Percentiles rank a stretch among this genome's conserved stretches.
These are phyloP conservation scores for Chymomyza procnemis DNA, from an alignment of 2,888 invertebrate genomes.

Conservation along the genomic window DNA sequence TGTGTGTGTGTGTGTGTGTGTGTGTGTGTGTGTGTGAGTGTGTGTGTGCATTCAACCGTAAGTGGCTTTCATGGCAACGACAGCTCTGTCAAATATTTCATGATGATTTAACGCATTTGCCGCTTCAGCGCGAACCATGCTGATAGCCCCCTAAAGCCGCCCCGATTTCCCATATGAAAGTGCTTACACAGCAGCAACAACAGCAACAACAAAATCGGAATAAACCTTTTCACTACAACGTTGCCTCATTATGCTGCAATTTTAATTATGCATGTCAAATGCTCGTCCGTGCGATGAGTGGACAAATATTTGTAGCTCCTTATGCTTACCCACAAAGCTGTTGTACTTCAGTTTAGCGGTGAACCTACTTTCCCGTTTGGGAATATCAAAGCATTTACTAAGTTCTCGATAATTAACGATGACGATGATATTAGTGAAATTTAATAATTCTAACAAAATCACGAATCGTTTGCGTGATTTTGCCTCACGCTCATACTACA, in stretches of 20 bases:
- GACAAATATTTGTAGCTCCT: not conserved
- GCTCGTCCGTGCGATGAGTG: conserved; percentile 9
- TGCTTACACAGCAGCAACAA: not conserved
- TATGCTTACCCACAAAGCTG: not conserved
- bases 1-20: not conserved
- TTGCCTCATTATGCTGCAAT: conserved; percentile 29
- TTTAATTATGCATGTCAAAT: conserved; percentile 55
- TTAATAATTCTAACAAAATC: not conserved
- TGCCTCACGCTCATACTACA: not conserved
- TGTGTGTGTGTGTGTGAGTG: conserved; percentile 5
- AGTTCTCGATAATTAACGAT: too few species aligned
- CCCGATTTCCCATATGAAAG: not conserved
- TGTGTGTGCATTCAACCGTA: not conserved
- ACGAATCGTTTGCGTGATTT: not conserved
- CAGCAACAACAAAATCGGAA: not conserved
- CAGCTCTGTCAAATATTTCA: conserved; percentile 26
- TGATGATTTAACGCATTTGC: conserved; percentile 56
- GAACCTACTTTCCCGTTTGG: too few species aligned
- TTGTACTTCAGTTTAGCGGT: not conserved
- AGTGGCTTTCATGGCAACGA: not conserved
- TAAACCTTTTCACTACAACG: not conserved
- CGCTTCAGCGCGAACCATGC: conserved; percentile 38
- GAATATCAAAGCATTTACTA: too few species aligned
- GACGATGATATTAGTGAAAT: too few species aligned
- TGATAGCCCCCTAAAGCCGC: not conserved